These are phyloP conservation scores for Microcebus tavaratra DNA, from an alignment of 2,113 vertebrate species.

Conservation along the genomic window DNA sequence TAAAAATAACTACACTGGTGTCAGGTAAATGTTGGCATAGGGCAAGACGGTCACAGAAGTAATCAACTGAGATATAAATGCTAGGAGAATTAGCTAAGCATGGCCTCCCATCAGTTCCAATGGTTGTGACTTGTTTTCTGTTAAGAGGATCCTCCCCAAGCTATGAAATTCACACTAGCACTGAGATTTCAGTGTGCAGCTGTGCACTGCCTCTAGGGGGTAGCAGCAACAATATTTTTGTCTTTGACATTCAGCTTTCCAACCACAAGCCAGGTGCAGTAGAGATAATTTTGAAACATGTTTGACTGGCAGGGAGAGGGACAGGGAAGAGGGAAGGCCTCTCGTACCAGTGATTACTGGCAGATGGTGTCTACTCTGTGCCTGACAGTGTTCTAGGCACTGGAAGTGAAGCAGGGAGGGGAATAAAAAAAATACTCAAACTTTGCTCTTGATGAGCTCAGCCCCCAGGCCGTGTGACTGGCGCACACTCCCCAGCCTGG, in stretches of 20 bases:
- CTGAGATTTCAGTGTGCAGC: neutral
- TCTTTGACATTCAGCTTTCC: neutral
- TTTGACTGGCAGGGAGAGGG: neutral
- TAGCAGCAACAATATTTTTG: neutral
- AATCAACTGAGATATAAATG: neutral
- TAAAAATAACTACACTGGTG: neutral
- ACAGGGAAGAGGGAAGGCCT: neutral
- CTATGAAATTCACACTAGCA: neutral
- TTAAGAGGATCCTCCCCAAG: no score
- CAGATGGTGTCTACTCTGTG: neutral
- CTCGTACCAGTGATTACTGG: neutral
- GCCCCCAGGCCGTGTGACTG: neutral
- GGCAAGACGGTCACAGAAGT: neutral
- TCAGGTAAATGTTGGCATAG: neutral
- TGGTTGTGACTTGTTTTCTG: neutral
- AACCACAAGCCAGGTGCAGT: neutral
- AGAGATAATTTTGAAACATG: neutral
- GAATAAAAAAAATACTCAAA: neutral
- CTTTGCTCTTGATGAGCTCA: neutral
- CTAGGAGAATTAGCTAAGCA: neutral
- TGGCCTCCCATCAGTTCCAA: neutral
- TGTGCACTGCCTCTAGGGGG: neutral
- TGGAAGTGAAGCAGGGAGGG: neutral
- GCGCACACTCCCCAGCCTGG: neutral
- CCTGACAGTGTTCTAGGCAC: neutral